Evolutionary conservation across 2,113 vertebrate species (phyloP), one percentile per base, ranked within the genome.

Genomic region (Cathartes aura): DNA sequence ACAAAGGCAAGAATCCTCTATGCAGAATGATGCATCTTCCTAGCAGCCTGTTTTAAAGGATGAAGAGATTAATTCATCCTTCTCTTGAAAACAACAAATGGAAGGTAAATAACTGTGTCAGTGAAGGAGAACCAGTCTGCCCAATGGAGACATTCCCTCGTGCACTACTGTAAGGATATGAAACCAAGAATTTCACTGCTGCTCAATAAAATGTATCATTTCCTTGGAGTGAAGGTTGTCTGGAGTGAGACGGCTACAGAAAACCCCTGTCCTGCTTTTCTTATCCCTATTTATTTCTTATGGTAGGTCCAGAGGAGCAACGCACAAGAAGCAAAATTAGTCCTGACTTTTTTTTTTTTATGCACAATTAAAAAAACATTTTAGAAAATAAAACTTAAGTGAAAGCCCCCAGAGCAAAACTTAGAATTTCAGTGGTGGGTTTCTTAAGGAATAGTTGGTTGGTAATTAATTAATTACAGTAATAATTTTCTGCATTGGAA

Each of bases 381-480:
- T 60, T 22, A 45, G 55, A 89, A 78, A 62, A 71, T 50, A 70
- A 89, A 94, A 73, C 9, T 43, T 29, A 82, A 74, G 15, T 83
- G 19, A 78, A 96, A 91, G 5, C 15, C 43, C 24, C 14, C 42
- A 66, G 18, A 93, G 29, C 15, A 82, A 87, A 88, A 30, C 10
- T 93, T 87, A 67, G 32, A 47, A 73, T 93, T 95, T 63, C 15
- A 58, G 8, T 29, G 10, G 24, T 76, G 30, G 9, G 6, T 64
- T 83, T 93, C 40, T 75, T 90, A 68, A 64, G 43, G 93, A 89
- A 85, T 52, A 55, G 7, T n/a, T 36, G 24, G 6, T 52, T 91
- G 58, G 72, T 55, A 93, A 93, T 96, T 95, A 97, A 95, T 95
- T 93, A 95, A 95, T 95, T 97, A 43, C 45, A 87, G 4, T 50